Percentiles rank a stretch among this genome's conserved stretches.
Conservation (phyloP, 1,140 invertebrate species). For the Panagrolaimus sp. region DNA sequence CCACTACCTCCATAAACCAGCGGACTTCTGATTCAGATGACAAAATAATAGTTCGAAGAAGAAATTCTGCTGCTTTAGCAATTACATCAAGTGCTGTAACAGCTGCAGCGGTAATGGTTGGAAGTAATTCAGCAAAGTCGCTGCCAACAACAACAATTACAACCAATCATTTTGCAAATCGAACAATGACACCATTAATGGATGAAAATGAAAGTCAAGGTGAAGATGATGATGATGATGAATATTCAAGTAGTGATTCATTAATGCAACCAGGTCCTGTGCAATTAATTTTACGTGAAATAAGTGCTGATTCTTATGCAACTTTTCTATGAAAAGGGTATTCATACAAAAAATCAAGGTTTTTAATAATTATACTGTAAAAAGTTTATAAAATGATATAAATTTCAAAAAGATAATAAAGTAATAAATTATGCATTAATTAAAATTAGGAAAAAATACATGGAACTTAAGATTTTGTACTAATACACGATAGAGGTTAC, state of each 20-base stretch:
- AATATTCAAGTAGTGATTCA: constrained; percentile 6
- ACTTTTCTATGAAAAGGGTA: constrained; percentile 37
- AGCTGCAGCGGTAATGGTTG: constrained; percentile 2
- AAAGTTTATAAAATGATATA: too few relatives aligned
- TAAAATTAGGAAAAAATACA: too few relatives aligned
- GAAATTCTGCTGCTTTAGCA: constrained; percentile 5
- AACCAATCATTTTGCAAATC: constrained; percentile 20
- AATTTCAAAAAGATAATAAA: too few relatives aligned
- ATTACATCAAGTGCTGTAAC: not conserved
- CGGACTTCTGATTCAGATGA: constrained; percentile 3
- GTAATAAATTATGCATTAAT: too few relatives aligned
- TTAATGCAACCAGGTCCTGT: constrained; percentile 25
- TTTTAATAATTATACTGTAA: not conserved
- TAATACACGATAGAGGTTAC: too few relatives aligned
- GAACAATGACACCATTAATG: not conserved
- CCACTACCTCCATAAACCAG: constrained; percentile 14
- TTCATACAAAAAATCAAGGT: constrained; percentile 2
- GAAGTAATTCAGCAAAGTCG: constrained; percentile 12
- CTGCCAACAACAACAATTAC: constrained; percentile 8
- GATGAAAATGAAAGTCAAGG: constrained; percentile 23
- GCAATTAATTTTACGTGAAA: constrained; percentile 43
- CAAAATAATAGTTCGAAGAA: not conserved
- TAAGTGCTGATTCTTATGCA: constrained; percentile 44
- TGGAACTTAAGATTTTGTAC: too few relatives aligned
- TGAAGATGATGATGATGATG: constrained; percentile 7